phyloP scores from a whole-genome alignment of 2,113 vertebrate genomes.

The Lanius collurio region DNA sequence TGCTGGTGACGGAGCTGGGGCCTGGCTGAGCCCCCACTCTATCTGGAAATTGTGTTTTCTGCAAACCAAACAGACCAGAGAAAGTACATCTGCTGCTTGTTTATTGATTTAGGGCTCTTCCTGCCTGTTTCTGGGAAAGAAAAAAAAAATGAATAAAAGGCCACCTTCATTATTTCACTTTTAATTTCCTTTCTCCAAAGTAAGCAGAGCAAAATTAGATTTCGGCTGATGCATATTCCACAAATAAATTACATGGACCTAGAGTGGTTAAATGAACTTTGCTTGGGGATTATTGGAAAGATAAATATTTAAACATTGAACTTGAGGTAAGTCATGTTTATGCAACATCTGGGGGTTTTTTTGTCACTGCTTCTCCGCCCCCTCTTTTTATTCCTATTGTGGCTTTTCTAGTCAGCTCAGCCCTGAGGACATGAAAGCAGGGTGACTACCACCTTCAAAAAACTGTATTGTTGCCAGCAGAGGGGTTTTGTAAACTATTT shows the following conservation, averaged over 20 bases:
- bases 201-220: slow-evolving; percentile 61
- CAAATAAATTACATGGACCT: slow-evolving; percentile 42
- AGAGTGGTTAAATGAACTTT: slow-evolving; percentile 57
- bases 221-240: slow-evolving; percentile 37
- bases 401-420: slow-evolving; percentile 5
- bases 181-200: slow-evolving; percentile 56
- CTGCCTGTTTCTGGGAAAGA: slow-evolving; percentile 61
- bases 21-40: neutral
- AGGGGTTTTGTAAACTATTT: neutral
- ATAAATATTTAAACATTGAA: slow-evolving; percentile 62
- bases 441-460: neutral
- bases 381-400: neutral
- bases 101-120: slow-evolving; percentile 55
- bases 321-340: slow-evolving; percentile 56
- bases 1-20: neutral
- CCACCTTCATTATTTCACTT: slow-evolving; percentile 44
- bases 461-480: neutral
- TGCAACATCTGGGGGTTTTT: neutral
- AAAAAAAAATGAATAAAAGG: neutral
- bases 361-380: neutral
- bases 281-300: slow-evolving; percentile 57
- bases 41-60: neutral
- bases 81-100: slow-evolving; percentile 39
- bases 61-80: neutral
- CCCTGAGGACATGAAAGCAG: neutral